Percentiles rank a stretch among this genome's conserved stretches.
phyloP scores from a whole-genome alignment of 2,888 invertebrate genomes.

The Acrobasis repandana region DNA sequence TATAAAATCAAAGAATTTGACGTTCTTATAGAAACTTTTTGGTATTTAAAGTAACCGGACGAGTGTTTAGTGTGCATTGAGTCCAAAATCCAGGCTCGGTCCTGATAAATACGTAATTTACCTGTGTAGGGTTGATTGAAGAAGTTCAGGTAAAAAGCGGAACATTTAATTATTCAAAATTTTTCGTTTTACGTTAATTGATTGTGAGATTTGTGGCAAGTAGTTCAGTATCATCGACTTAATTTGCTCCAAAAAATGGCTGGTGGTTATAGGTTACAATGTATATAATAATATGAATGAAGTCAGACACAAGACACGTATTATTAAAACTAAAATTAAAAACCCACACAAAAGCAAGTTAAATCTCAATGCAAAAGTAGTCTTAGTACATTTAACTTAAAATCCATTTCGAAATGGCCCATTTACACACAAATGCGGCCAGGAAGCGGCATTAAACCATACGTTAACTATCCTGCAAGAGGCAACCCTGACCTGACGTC shows the following conservation, averaged over 20 bases:
- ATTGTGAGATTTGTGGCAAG: no score
- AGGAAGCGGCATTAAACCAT: slow-evolving; percentile 20
- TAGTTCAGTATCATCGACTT: no score
- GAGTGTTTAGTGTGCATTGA: neutral
- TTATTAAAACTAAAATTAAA: no score
- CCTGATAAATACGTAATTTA: neutral
- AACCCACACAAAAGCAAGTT: no score
- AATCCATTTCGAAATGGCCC: slow-evolving; percentile 3
- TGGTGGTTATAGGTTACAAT: no score
- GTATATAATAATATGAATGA: no score
- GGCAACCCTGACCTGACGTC: slow-evolving; percentile 37
- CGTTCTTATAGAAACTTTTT: no score
- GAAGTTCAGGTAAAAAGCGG: neutral
- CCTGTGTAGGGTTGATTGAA: neutral
- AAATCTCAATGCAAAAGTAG: neutral
- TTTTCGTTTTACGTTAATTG: no score
- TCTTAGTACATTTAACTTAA: neutral
- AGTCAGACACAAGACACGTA: no score
- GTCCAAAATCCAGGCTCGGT: neutral
- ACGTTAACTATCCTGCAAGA: slow-evolving; percentile 17
- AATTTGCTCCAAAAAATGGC: no score
- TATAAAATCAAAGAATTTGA: no score
- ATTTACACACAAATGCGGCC: slow-evolving; percentile 1
- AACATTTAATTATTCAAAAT: neutral
- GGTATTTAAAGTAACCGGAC: neutral